Percentiles rank a stretch among this genome's conserved stretches.
phyloP scores from a whole-genome alignment of 2,113 vertebrate genomes.

The Heterocephalus glaber region DNA sequence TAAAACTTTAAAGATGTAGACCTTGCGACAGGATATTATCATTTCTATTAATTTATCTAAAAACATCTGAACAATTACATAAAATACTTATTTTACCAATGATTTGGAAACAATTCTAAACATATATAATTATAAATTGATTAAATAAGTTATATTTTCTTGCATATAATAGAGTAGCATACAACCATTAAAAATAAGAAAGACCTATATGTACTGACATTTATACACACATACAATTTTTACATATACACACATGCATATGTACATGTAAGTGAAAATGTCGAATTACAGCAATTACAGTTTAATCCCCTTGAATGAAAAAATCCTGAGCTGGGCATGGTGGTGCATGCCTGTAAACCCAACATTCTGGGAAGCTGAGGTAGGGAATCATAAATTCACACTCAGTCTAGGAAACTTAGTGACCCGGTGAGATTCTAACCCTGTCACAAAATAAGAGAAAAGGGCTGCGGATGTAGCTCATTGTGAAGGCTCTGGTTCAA shows the following conservation, averaged over 20 bases:
- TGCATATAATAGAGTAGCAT: not conserved
- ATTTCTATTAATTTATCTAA: not conserved
- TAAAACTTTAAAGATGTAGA: slow-evolving; percentile 15
- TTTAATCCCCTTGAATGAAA: not conserved
- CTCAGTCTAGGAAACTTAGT: not conserved
- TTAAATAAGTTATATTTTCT: slow-evolving; percentile 26
- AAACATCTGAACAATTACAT: not conserved
- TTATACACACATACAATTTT: not conserved
- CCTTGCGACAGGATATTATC: not conserved
- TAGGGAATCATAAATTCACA: not conserved
- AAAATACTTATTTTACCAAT: slow-evolving; percentile 45
- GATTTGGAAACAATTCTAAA: slow-evolving; percentile 38
- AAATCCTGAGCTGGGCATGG: not conserved
- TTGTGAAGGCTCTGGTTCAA: not conserved
- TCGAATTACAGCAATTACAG: not conserved
- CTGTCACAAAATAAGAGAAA: not conserved
- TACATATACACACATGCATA: not conserved
- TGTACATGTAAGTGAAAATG: not conserved
- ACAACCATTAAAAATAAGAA: slow-evolving; percentile 39
- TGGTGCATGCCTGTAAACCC: not conserved
- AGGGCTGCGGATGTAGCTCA: not conserved
- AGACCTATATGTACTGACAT: not conserved
- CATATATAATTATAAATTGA: not conserved
- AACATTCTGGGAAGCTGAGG: not conserved
- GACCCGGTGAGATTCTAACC: not conserved